Evolutionary conservation across 2,888 invertebrate species (phyloP).

Genomic region (Nomada ruficornis): DNA sequence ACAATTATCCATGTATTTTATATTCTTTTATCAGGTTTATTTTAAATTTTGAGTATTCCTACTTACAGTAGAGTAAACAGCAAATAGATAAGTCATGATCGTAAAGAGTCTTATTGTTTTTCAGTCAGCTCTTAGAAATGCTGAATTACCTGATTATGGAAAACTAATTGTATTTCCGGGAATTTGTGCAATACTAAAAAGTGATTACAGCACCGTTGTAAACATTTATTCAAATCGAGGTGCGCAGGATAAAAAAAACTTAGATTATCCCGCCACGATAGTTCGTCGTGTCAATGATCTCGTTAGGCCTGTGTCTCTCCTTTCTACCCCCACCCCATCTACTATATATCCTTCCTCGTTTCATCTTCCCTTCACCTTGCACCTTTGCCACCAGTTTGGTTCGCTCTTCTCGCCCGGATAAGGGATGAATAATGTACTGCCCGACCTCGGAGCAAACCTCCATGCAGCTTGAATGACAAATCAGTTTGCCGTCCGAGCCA

Average conservation of each 20-base stretch:
- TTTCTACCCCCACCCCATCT: conserved; percentile 52
- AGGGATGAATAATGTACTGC: conserved; percentile 82
- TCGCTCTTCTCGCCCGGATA: conserved; percentile 77
- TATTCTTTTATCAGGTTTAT: too few species aligned
- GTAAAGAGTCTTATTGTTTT: background rate
- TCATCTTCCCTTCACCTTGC: conserved; percentile 35
- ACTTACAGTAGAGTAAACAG: too few species aligned
- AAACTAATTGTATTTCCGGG: too few species aligned
- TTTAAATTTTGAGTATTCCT: too few species aligned
- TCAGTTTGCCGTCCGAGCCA: conserved; percentile 78
- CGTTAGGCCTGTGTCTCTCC: conserved; percentile 61
- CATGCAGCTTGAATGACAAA: conserved; percentile 82
- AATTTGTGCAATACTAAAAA: background rate
- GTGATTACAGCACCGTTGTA: background rate
- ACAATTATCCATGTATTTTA: too few species aligned
- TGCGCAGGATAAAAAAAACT: conserved; percentile 36
- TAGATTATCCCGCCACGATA: conserved; percentile 49
- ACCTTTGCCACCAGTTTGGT: conserved; percentile 64
- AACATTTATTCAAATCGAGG: conserved; percentile 48
- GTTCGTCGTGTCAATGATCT: conserved; percentile 54
- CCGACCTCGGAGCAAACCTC: conserved; percentile 75
- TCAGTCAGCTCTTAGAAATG: background rate
- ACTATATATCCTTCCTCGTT: conserved; percentile 9
- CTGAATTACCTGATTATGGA: too few species aligned
- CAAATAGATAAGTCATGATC: too few species aligned